Evolutionary conservation across 1,140 invertebrate genomes (phyloP).

Genomic region (Spodoptera frugiperda): DNA sequence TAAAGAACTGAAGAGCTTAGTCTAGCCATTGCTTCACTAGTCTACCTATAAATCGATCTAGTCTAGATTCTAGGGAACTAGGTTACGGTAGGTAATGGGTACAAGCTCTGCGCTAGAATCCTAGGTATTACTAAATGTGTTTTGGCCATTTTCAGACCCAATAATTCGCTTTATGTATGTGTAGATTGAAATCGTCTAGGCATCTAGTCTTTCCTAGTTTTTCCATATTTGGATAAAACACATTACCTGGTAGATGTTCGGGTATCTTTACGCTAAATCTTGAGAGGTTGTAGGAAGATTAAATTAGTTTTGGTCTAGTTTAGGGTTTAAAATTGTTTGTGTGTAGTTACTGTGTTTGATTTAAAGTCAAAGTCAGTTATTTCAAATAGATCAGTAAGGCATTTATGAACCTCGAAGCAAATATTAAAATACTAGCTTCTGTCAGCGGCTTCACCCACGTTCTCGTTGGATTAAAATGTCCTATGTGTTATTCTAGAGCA

Average conservation of each 20-base stretch:
- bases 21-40: background rate
- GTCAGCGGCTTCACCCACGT: too few relatives aligned
- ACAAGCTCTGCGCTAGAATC: background rate
- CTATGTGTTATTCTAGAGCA: too few relatives aligned
- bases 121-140: slow-evolving; percentile 25
- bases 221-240: background rate
- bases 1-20: background rate
- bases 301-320: background rate
- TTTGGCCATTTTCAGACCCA: slow-evolving; percentile 30
- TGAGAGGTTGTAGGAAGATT: background rate
- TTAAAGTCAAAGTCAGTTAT: too few relatives aligned
- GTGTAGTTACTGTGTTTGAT: too few relatives aligned
- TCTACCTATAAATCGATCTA: background rate
- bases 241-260: background rate
- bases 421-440: too few relatives aligned
- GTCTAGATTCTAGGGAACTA: background rate
- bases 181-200: slow-evolving; percentile 26
- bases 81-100: background rate
- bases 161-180: slow-evolving; percentile 28
- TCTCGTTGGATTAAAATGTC: too few relatives aligned
- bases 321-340: background rate
- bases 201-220: slow-evolving; percentile 20
- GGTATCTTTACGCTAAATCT: slow-evolving; percentile 11
- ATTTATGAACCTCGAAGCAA: too few relatives aligned
- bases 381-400: too few relatives aligned